These are phyloP conservation scores for Acanthococcus lagerstroemiae DNA, from an alignment of 2,888 invertebrate genomes.

Conservation along the genomic window DNA sequence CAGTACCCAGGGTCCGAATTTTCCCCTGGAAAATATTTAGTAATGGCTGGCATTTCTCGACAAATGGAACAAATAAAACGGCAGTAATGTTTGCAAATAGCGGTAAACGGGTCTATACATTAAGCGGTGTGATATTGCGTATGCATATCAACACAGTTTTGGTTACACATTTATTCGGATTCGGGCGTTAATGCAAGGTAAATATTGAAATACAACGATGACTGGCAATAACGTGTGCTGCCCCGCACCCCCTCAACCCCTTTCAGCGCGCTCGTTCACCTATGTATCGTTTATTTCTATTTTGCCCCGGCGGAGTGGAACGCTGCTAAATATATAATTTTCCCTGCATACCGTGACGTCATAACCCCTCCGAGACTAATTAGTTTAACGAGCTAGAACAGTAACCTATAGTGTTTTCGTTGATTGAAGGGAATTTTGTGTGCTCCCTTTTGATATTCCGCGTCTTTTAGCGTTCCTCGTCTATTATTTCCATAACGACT, in stretches of 20 bases:
- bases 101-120: conserved; percentile 11
- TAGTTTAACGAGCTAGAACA: conserved; percentile 23
- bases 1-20: no score
- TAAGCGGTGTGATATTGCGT: conserved; percentile 24
- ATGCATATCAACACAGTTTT: conserved; percentile 21
- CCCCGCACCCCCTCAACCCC: neutral
- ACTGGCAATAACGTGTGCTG: neutral
- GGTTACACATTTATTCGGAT: conserved; percentile 29
- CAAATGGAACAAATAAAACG: conserved; percentile 16
- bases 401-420: conserved; percentile 8
- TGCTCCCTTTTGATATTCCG: neutral
- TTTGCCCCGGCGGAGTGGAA: neutral
- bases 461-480: neutral
- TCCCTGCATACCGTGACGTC: conserved; percentile 9
- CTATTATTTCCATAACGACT: neutral
- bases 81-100: conserved; percentile 6
- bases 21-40: neutral
- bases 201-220: conserved; percentile 21
- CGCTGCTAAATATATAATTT: conserved; percentile 1
- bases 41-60: neutral
- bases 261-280: neutral
- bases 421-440: conserved; percentile 19
- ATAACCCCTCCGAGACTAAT: conserved; percentile 16
- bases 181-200: conserved; percentile 22
- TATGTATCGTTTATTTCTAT: neutral